These are phyloP conservation scores for Labia minor DNA, from an alignment of 2,888 invertebrate genomes.

Conservation along the genomic window DNA sequence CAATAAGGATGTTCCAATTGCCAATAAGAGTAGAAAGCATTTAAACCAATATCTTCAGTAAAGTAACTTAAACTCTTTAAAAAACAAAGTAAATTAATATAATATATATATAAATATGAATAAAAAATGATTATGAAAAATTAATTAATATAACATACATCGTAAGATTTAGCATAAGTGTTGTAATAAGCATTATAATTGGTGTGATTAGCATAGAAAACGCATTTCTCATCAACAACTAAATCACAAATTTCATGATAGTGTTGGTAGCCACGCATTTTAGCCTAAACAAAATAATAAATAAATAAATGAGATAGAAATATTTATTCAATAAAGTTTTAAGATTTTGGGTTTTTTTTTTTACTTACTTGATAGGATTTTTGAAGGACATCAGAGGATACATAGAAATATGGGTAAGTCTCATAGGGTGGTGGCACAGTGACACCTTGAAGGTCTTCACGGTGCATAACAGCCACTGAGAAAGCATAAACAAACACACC, in stretches of 20 bases:
- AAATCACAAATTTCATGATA: neutral
- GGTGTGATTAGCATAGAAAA: neutral
- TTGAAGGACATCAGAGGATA: conserved; percentile 30
- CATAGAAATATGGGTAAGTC: conserved; percentile 31
- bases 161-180: neutral
- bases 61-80: conserved; percentile 47
- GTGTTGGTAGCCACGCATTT: neutral
- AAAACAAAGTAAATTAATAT: too few relatives aligned
- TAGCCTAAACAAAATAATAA: neutral
- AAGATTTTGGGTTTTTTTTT: too few relatives aligned
- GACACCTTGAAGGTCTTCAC: conserved; percentile 23
- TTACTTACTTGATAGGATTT: conserved; percentile 24
- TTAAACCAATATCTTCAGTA: conserved; percentile 58
- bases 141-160: neutral
- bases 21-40: conserved; percentile 54
- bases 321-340: too few relatives aligned
- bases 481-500: conserved; percentile 31
- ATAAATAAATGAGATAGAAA: too few relatives aligned
- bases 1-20: conserved; percentile 53
- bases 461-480: conserved; percentile 29
- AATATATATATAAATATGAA: too few relatives aligned
- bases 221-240: neutral
- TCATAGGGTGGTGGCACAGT: conserved; percentile 31
- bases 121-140: too few relatives aligned
- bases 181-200: neutral